phyloP scores from a whole-genome alignment of 2,888 invertebrate genomes.

The Ichneumon xanthorius region DNA sequence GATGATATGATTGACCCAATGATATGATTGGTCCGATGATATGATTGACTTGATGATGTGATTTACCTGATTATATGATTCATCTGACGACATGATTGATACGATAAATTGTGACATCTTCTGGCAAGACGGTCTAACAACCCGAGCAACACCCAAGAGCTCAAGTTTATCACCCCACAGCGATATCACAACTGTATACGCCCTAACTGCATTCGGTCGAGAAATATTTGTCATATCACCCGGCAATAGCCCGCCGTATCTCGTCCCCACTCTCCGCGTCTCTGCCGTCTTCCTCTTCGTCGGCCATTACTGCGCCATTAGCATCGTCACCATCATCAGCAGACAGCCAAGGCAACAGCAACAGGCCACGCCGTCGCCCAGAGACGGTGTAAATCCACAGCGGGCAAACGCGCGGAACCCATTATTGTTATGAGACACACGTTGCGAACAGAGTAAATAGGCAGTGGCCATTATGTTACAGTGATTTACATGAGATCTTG shows the following conservation, averaged over 20 bases:
- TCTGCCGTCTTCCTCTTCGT: slow-evolving; percentile 19
- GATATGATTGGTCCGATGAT: no score
- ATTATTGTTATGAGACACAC: slow-evolving; percentile 71
- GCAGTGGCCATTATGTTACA: slow-evolving; percentile 78
- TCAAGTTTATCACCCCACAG: no score
- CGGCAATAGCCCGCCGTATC: no score
- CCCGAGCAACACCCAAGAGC: no score
- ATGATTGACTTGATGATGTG: no score
- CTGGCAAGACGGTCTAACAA: no score
- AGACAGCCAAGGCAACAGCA: slow-evolving; percentile 18
- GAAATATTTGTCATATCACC: no score
- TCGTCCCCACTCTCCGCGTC: background rate
- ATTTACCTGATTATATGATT: no score
- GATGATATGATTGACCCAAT: no score
- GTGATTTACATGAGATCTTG: slow-evolving; percentile 82
- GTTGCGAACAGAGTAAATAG: slow-evolving; percentile 75
- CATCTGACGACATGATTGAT: no score
- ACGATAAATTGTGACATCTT: no score
- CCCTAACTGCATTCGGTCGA: background rate
- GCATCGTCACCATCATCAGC: slow-evolving; percentile 53
- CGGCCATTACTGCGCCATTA: slow-evolving; percentile 58
- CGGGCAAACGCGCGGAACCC: slow-evolving; percentile 64
- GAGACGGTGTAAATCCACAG: slow-evolving; percentile 46
- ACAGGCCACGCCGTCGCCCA: background rate
- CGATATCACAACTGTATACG: no score